phyloP scores from a whole-genome alignment of 2,888 invertebrate genomes.

The Aphidius colemani region DNA sequence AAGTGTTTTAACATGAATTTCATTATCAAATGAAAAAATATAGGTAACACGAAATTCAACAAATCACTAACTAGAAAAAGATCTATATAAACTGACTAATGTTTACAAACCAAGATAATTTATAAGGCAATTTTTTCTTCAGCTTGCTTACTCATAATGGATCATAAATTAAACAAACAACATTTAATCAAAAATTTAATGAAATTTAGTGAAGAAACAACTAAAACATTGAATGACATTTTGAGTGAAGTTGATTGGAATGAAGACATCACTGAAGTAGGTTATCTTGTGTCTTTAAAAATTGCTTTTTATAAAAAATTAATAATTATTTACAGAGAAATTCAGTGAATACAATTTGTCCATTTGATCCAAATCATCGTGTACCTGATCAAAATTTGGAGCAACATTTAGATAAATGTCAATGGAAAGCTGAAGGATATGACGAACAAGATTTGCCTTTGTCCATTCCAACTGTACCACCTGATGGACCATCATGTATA shows the following conservation, averaged over 20 bases:
- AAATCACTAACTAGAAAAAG: too few relatives aligned
- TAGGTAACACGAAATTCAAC: too few relatives aligned
- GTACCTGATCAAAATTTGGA: slow-evolving; percentile 57
- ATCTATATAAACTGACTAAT: too few relatives aligned
- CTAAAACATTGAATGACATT: slow-evolving; percentile 36
- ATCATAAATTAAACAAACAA: slow-evolving; percentile 27
- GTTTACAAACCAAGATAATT: too few relatives aligned
- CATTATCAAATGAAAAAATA: too few relatives aligned
- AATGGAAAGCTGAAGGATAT: slow-evolving; percentile 62
- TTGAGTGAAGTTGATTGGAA: slow-evolving; percentile 41
- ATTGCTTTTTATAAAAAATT: neutral
- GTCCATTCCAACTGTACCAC: slow-evolving; percentile 55
- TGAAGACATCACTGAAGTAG: slow-evolving; percentile 41
- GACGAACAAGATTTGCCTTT: slow-evolving; percentile 57
- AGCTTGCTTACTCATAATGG: too few relatives aligned
- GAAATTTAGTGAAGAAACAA: slow-evolving; percentile 36
- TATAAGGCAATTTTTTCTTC: too few relatives aligned
- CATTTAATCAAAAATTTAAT: slow-evolving; percentile 37
- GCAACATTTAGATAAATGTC: slow-evolving; percentile 61
- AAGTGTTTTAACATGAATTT: too few relatives aligned
- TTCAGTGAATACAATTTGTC: slow-evolving; percentile 56
- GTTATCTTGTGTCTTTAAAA: slow-evolving; percentile 20
- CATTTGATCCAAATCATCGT: slow-evolving; percentile 60
- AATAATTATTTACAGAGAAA: slow-evolving; percentile 37
- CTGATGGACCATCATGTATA: slow-evolving; percentile 51